Evolutionary conservation across 1,140 invertebrate species (phyloP), one percentile per base, ranked within the genome.

Genomic region (Drosophila teissieri): DNA sequence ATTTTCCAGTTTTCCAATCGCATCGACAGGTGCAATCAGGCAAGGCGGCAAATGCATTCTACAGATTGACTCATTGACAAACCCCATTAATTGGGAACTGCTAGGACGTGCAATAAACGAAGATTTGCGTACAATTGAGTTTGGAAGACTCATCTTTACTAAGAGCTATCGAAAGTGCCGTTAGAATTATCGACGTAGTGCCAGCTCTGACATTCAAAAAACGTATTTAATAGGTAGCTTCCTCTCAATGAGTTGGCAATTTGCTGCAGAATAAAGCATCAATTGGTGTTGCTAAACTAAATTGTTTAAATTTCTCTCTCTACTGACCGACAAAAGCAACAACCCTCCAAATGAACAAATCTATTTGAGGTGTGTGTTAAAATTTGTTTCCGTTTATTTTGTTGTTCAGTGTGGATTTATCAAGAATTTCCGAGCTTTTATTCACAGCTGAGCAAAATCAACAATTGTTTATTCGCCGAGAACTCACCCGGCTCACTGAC

Each of bases 21-120:
- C 42, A 78, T 73, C 69, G 62, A 37, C 80, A 84, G 70, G 64
- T 84, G 76, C 80, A 65, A 72, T 75, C 68, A 60, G 40, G 64
- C 76, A 37, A 49, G 61, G 52, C 19, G 55, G 37, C 57, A 52
- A 62, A 74, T 63, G 46, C 36, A 22, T 49, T 63, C 73, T 62
- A 48, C 45, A 44, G 40, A 10, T 63, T 49, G 58, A 75, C 49
- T 80, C 78, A 80, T 39, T 64, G 45, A 64, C 62, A 52, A 48
- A 17, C 34, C 55, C 62, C 49, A 62, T 42, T 40, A 27, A 31
- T 6, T 40, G 57, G 40, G 4, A 19, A 40, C 27, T 31, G 2
- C 14, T 15, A 19, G 58, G 52, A 40, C 27, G 6, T 22, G 4
- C 15, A 42, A 22, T 31, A 15, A 58, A 10, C 17, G 19, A 10